phyloP scores from a whole-genome alignment of 2,888 invertebrate species.

The Hydroisotoma schaefferi region DNA sequence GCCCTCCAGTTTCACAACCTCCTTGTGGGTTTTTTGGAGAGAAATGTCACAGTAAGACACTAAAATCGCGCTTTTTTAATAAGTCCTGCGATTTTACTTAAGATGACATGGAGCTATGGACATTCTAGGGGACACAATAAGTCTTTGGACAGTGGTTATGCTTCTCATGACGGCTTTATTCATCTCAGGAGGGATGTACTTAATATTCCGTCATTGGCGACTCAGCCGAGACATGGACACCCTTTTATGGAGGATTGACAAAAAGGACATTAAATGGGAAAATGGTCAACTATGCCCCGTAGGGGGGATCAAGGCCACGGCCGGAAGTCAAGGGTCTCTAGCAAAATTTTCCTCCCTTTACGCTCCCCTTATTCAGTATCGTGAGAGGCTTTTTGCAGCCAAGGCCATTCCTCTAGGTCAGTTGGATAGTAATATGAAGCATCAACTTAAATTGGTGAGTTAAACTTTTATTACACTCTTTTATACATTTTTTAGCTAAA shows the following conservation, averaged over 20 bases:
- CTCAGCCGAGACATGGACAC: constrained; percentile 92
- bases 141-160: constrained; percentile 21
- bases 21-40: constrained; percentile 85
- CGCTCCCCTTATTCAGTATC: constrained; percentile 84
- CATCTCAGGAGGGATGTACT: constrained; percentile 32
- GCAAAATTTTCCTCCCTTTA: constrained; percentile 77
- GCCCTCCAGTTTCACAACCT: constrained; percentile 78
- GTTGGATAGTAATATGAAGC: constrained; percentile 38
- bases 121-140: constrained; percentile 25
- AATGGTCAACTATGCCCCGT: constrained; percentile 38
- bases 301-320: constrained; percentile 19
- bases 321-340: constrained; percentile 39
- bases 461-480: too few relatives aligned
- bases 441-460: constrained; percentile 45
- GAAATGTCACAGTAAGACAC: too few relatives aligned
- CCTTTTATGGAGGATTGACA: constrained; percentile 90
- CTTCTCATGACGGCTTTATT: constrained; percentile 10
- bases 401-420: constrained; percentile 62
- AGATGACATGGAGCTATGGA: background rate
- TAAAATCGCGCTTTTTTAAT: too few relatives aligned
- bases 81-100: constrained; percentile 9
- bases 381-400: constrained; percentile 79
- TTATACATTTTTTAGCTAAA: too few relatives aligned
- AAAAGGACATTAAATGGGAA: constrained; percentile 69
- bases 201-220: constrained; percentile 83